Percentiles rank a stretch among this genome's conserved stretches.
These are phyloP conservation scores for Phoebastria nigripes DNA, from an alignment of 2,797 vertebrate species.

Conservation along the genomic window DNA sequence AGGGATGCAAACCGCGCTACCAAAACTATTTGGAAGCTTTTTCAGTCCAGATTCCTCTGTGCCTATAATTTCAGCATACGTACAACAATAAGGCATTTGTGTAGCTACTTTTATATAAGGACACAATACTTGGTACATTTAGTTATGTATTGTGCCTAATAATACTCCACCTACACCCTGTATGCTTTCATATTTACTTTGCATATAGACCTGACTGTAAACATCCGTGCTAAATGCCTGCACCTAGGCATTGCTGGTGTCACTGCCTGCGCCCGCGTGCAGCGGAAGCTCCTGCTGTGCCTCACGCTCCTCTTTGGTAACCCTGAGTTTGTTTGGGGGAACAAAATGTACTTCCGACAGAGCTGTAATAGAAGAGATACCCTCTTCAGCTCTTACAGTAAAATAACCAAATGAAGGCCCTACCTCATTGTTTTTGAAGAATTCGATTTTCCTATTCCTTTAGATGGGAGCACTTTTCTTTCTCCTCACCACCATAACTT, in stretches of 20 bases:
- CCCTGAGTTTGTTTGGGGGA: neutral
- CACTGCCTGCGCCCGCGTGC: accelerated
- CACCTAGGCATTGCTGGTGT: neutral
- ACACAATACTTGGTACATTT: neutral
- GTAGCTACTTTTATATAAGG: neutral
- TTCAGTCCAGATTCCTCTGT: neutral
- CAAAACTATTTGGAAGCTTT: neutral
- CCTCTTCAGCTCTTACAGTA: neutral
- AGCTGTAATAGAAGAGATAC: neutral
- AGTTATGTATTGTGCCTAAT: neutral
- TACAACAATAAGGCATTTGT: neutral
- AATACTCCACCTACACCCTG: neutral
- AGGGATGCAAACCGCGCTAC: neutral
- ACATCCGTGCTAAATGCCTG: neutral
- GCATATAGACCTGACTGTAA: neutral
- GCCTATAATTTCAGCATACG: neutral
- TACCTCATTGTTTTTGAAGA: neutral
- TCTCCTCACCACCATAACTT: neutral
- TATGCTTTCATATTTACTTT: neutral
- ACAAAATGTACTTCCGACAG: neutral
- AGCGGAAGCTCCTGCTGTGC: neutral
- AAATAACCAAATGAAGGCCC: neutral
- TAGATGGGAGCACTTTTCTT: neutral
- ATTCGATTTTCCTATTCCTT: neutral
- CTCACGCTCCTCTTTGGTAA: neutral